These are phyloP conservation scores for Patella depressa DNA, from an alignment of 2,888 invertebrate genomes.

Conservation along the genomic window DNA sequence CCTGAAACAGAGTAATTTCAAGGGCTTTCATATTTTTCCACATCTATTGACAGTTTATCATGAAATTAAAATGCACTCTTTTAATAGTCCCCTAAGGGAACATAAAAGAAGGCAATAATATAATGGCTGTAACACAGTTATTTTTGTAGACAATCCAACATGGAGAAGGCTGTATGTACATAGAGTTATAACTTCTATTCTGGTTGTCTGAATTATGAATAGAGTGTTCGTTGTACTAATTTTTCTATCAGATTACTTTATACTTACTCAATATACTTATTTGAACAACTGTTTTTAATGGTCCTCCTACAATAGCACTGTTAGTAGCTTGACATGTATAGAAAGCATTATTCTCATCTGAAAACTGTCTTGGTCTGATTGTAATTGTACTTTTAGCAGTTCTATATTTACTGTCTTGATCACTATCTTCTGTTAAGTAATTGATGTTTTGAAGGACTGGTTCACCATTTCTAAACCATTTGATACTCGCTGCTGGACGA, in stretches of 20 bases:
- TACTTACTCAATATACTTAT: conserved; percentile 92
- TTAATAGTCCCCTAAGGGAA: too few relatives aligned
- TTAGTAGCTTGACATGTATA: conserved; percentile 95
- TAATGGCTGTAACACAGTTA: too few relatives aligned
- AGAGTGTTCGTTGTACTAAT: too few relatives aligned
- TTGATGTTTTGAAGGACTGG: conserved; percentile 87
- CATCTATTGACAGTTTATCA: too few relatives aligned
- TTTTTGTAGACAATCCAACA: too few relatives aligned
- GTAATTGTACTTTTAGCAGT: conserved; percentile 79
- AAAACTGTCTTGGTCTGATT: conserved; percentile 82
- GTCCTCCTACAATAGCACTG: conserved; percentile 84
- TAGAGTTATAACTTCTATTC: too few relatives aligned
- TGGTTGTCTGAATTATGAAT: too few relatives aligned
- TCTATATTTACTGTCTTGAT: conserved; percentile 56
- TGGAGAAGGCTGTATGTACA: too few relatives aligned
- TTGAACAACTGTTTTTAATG: conserved; percentile 86
- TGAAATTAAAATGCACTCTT: too few relatives aligned
- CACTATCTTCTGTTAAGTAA: conserved; percentile 74
- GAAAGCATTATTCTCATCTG: conserved; percentile 91
- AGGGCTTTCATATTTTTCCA: too few relatives aligned
- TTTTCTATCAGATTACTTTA: neutral
- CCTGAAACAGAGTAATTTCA: too few relatives aligned
- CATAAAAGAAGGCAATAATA: too few relatives aligned
- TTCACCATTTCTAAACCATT: conserved; percentile 91
- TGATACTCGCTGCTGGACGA: conserved; percentile 86